Evolutionary conservation across 2,888 invertebrate species (phyloP).

Genomic region (Morpho deidamia): DNA sequence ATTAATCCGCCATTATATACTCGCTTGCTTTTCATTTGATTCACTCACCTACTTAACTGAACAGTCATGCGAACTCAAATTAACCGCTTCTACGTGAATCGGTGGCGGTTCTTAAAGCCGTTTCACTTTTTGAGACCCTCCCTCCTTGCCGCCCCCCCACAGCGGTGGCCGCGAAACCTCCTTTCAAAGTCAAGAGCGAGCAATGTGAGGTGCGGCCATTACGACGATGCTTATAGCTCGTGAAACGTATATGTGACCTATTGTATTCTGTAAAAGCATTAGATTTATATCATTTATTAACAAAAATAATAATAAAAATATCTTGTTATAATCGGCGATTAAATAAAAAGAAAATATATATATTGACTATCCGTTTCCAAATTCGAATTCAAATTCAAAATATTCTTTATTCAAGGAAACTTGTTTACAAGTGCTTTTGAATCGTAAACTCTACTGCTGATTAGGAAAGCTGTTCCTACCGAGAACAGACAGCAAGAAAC

Average conservation of each 20-base stretch:
- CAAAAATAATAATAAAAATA: no score
- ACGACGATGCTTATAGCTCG: conserved; percentile 8
- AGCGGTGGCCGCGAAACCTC: conserved; percentile 65
- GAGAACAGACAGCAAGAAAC: no score
- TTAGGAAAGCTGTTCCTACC: no score
- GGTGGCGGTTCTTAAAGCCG: conserved; percentile 35
- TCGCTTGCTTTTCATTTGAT: not conserved
- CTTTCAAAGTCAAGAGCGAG: conserved; percentile 56
- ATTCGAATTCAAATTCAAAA: no score
- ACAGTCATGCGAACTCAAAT: conserved; percentile 22
- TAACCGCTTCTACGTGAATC: conserved; percentile 20
- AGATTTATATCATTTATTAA: no score
- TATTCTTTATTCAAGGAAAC: no score
- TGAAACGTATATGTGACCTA: conserved; percentile 24
- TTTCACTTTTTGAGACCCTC: conserved; percentile 65
- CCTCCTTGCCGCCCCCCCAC: conserved; percentile 24
- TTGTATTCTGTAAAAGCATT: conserved; percentile 2
- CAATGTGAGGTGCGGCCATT: conserved; percentile 27
- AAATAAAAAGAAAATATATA: no score
- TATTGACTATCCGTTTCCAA: no score
- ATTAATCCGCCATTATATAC: no score
- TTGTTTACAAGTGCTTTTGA: no score
- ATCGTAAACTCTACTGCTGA: no score
- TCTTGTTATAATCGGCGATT: no score
- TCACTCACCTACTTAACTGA: conserved; percentile 7